Evolutionary conservation across 1,140 invertebrate genomes (phyloP).

Genomic region (Drosophila sproati): DNA sequence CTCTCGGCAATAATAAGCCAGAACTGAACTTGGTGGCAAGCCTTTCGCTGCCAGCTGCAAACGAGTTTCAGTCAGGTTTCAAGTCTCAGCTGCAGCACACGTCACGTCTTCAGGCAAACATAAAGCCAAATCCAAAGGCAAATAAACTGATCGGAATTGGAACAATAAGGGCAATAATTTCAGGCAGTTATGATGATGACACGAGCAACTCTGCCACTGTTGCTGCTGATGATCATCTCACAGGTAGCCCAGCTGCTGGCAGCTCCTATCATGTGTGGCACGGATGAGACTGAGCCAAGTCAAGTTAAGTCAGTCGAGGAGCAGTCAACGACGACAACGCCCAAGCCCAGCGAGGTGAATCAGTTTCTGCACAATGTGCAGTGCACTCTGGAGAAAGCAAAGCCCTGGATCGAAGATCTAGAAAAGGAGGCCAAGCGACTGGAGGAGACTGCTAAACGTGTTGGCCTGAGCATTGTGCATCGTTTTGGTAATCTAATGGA

Average conservation of each 20-base stretch:
- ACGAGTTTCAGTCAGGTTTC: conserved; percentile 73
- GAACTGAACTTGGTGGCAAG: conserved; percentile 56
- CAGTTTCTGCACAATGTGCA: conserved; percentile 73
- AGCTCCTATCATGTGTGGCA: conserved; percentile 58
- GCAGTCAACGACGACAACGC: conserved; percentile 10
- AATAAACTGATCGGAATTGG: not conserved
- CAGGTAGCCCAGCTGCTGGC: conserved; percentile 37
- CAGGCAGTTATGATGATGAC: conserved; percentile 36
- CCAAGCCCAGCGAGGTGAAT: conserved; percentile 67
- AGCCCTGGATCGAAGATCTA: conserved; percentile 73
- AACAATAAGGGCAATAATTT: not conserved
- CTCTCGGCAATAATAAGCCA: conserved; percentile 13
- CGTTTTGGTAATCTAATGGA: conserved; percentile 47
- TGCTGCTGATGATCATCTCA: conserved; percentile 20
- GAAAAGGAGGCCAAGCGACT: conserved; percentile 72
- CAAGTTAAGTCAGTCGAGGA: conserved; percentile 20
- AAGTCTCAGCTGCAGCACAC: conserved; percentile 47
- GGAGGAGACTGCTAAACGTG: conserved; percentile 60
- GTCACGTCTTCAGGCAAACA: conserved; percentile 12
- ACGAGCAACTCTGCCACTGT: conserved; percentile 16
- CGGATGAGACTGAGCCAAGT: conserved; percentile 11
- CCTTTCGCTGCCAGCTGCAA: conserved; percentile 43
- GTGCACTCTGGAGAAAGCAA: conserved; percentile 71
- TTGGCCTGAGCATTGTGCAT: conserved; percentile 54
- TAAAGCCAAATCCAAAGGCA: not conserved